These are phyloP conservation scores for Scomber japonicus DNA, from an alignment of 2,113 vertebrate species.

Conservation along the genomic window DNA sequence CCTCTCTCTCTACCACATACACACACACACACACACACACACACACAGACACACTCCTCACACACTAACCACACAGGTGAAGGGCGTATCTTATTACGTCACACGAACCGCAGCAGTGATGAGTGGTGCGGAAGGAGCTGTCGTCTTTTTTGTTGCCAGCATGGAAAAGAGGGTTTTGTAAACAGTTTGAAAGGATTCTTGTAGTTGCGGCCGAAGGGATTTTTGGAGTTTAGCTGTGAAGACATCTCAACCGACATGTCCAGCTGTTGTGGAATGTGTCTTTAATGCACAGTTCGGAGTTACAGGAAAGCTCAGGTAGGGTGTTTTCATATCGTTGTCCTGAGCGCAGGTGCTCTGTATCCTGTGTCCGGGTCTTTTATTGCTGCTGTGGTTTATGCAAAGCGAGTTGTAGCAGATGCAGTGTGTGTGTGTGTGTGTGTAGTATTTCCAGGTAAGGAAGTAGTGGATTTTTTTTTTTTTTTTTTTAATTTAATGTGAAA, in stretches of 20 bases:
- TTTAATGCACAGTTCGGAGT: constrained; percentile 47
- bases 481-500: not conserved
- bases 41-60: not conserved
- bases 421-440: not conserved
- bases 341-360: constrained; percentile 30
- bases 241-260: not conserved
- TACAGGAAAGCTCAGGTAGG: constrained; percentile 53
- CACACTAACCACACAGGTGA: constrained; percentile 51
- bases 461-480: not conserved
- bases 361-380: constrained; percentile 14
- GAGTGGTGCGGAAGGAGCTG: constrained; percentile 65
- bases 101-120: constrained; percentile 54
- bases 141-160: constrained; percentile 17
- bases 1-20: constrained; percentile 20
- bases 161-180: constrained; percentile 20
- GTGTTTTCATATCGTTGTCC: constrained; percentile 5
- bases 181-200: constrained; percentile 25
- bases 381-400: constrained; percentile 22
- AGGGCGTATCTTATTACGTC: constrained; percentile 74
- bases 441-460: not conserved
- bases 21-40: constrained; percentile 13
- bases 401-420: not conserved
- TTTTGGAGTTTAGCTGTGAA: constrained; percentile 36
- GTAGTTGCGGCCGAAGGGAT: constrained; percentile 9
- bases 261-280: constrained; percentile 47